phyloP scores from a whole-genome alignment of 2,888 invertebrate species.

The Heliothis peltigera region DNA sequence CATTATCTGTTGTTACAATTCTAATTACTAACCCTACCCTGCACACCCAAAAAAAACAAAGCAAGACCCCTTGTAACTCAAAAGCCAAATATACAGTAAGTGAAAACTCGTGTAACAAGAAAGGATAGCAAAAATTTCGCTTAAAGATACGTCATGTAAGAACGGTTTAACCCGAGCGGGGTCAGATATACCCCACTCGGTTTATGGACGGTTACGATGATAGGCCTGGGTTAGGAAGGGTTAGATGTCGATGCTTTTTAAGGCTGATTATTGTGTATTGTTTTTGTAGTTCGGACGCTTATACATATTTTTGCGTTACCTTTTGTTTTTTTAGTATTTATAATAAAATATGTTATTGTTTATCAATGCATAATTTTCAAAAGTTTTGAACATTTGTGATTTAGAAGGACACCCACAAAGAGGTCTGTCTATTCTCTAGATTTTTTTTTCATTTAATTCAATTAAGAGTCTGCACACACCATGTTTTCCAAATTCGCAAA shows the following conservation, averaged over 20 bases:
- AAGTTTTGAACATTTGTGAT: too few relatives aligned
- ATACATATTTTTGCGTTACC: neutral
- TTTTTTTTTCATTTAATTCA: too few relatives aligned
- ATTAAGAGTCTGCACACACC: too few relatives aligned
- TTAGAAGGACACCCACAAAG: too few relatives aligned
- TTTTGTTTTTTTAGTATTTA: neutral
- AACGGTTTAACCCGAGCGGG: conserved; percentile 78
- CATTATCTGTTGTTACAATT: neutral
- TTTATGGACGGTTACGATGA: conserved; percentile 79
- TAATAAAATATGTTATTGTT: neutral
- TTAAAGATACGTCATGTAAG: conserved; percentile 77
- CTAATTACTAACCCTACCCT: neutral
- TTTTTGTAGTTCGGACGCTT: conserved; percentile 29
- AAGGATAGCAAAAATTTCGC: conserved; percentile 56
- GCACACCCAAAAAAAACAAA: conserved; percentile 10
- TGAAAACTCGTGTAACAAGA: conserved; percentile 64
- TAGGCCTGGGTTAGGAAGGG: conserved; percentile 65
- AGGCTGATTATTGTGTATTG: conserved; percentile 53
- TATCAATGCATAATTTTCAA: too few relatives aligned
- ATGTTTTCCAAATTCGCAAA: too few relatives aligned
- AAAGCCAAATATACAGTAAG: conserved; percentile 62
- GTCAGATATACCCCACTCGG: conserved; percentile 69
- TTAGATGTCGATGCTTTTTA: conserved; percentile 53
- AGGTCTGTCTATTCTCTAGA: too few relatives aligned
- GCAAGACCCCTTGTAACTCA: conserved; percentile 18